Evolutionary conservation across 1,140 invertebrate species (phyloP).

Genomic region (Chironomus striatipennis): DNA sequence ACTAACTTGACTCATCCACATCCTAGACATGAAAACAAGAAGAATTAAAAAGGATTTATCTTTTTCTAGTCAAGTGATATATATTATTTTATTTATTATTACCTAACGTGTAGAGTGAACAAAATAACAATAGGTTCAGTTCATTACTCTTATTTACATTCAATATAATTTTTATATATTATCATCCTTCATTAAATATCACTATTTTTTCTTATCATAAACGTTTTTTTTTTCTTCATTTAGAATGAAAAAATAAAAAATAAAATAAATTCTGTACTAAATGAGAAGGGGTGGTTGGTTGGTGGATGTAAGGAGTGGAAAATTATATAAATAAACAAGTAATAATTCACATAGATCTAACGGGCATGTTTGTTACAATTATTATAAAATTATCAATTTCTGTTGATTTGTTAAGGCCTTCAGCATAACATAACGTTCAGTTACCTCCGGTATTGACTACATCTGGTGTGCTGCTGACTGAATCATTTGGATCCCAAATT

Average conservation of each 20-base stretch:
- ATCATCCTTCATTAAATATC: neutral
- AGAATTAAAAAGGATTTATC: too few species aligned
- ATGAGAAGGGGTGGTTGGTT: neutral
- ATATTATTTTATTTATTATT: too few species aligned
- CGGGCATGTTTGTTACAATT: neutral
- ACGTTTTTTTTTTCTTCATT: too few species aligned
- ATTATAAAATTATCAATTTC: neutral
- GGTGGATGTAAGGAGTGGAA: neutral
- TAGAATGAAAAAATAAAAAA: neutral
- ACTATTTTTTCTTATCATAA: slow-evolving; percentile 1
- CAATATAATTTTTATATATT: neutral
- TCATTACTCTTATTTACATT: neutral
- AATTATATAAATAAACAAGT: neutral
- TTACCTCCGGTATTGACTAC: neutral
- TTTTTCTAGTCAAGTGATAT: too few species aligned
- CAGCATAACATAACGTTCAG: neutral
- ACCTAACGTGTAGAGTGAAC: too few species aligned
- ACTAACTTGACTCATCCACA: too few species aligned
- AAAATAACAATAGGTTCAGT: neutral
- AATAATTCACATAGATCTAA: neutral
- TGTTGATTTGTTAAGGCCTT: neutral
- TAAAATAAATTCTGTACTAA: neutral
- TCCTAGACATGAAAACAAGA: too few species aligned
- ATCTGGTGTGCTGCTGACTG: neutral
- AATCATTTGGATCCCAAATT: slow-evolving; percentile 34